These are phyloP conservation scores for Hermodice carunculata DNA, from an alignment of 2,888 invertebrate genomes.

Conservation along the genomic window DNA sequence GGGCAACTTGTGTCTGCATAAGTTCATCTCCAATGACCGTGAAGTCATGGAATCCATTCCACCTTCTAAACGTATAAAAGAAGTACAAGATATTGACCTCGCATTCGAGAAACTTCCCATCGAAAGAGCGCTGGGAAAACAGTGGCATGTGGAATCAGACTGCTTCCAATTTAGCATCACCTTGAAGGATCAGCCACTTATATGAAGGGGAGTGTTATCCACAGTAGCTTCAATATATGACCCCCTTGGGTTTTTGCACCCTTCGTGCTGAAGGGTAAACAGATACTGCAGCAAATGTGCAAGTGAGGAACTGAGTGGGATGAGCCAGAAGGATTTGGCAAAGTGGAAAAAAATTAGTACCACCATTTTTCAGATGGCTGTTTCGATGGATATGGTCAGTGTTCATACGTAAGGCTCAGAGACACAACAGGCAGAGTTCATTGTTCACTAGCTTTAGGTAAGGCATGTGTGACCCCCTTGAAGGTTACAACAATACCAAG, in stretches of 20 bases:
- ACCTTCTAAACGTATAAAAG: conserved; percentile 21
- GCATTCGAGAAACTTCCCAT: conserved; percentile 22
- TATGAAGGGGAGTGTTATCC: conserved; percentile 33
- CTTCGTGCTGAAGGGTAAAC: conserved; percentile 36
- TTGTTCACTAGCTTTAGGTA: conserved; percentile 21
- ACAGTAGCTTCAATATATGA: conserved; percentile 35
- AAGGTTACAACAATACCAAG: conserved; percentile 19
- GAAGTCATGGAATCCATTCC: conserved; percentile 37
- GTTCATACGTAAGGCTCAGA: conserved; percentile 13
- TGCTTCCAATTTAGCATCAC: conserved; percentile 12
- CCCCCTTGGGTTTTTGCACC: conserved; percentile 44
- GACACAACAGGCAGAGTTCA: conserved; percentile 9
- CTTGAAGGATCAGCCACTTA: conserved; percentile 29
- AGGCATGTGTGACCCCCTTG: conserved; percentile 24
- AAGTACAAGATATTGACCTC: conserved; percentile 22
- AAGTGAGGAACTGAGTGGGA: conserved; percentile 38
- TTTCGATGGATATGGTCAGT: conserved; percentile 23
- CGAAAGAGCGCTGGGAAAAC: conserved; percentile 22
- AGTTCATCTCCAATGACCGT: conserved; percentile 35
- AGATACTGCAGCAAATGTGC: conserved; percentile 43
- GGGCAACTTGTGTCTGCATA: conserved; percentile 34
- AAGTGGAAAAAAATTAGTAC: not conserved
- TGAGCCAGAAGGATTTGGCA: conserved; percentile 20
- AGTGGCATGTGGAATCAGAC: conserved; percentile 26
- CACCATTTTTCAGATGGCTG: conserved; percentile 32